phyloP scores from a whole-genome alignment of 2,888 invertebrate species.

The Teleiodes luculella region DNA sequence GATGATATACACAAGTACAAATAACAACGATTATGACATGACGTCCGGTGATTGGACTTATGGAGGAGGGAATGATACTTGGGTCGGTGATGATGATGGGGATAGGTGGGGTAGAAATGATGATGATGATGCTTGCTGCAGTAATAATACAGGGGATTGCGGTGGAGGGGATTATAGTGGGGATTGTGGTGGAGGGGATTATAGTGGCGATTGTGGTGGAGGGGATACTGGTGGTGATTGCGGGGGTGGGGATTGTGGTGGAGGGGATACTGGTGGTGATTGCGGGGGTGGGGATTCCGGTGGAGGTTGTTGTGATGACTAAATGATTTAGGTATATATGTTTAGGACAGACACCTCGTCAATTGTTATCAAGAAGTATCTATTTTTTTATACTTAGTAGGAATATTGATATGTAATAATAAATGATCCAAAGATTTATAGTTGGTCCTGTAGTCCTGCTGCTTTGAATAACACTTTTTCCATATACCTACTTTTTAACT shows the following conservation, averaged over 20 bases:
- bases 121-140: not conserved
- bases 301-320: slow-evolving; percentile 1
- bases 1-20: too few species aligned
- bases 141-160: not conserved
- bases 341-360: too few species aligned
- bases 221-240: slow-evolving; percentile 7
- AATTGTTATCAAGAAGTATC: too few species aligned
- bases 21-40: not conserved
- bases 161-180: not conserved
- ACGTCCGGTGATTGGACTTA: not conserved
- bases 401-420: too few species aligned
- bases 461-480: too few species aligned
- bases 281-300: slow-evolving; percentile 2
- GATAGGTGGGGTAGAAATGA: not conserved
- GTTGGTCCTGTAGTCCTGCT: too few species aligned
- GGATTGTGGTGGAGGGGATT: not conserved
- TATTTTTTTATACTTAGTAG: too few species aligned
- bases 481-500: too few species aligned
- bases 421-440: too few species aligned
- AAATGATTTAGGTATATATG: too few species aligned
- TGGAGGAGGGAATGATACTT: not conserved
- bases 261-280: slow-evolving; percentile 5
- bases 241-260: slow-evolving; percentile 4
- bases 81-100: not conserved
- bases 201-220: slow-evolving; percentile 5